Conservation (phyloP, 2,113 vertebrate genomes). For the Xiphophorus hellerii region DNA sequence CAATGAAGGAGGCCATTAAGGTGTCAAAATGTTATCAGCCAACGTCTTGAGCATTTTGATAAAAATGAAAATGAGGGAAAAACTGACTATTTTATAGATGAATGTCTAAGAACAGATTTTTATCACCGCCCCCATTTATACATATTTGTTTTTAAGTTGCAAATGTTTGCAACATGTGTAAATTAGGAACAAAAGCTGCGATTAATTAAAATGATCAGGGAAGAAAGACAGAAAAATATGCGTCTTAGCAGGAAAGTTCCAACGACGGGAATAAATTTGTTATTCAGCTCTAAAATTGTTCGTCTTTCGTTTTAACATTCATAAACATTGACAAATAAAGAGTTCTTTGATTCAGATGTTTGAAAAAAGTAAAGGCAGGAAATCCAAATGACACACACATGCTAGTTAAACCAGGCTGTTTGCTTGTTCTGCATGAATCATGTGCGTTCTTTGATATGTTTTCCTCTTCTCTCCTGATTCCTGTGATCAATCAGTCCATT, state of each 20-base stretch:
- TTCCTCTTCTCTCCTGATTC: not conserved
- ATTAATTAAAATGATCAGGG: not conserved
- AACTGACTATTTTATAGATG: not conserved
- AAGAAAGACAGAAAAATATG: not conserved
- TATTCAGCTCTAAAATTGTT: not conserved
- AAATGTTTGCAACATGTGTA: not conserved
- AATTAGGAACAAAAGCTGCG: not conserved
- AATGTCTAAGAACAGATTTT: constrained; percentile 9
- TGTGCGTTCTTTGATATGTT: not conserved
- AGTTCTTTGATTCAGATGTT: not conserved
- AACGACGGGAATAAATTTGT: not conserved
- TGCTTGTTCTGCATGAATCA: constrained; percentile 19
- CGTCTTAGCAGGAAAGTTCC: not conserved
- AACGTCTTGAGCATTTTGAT: constrained; percentile 42
- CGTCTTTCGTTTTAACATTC: constrained; percentile 7
- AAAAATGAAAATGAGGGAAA: constrained; percentile 22
- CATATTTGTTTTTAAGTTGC: not conserved
- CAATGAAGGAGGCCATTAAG: constrained; percentile 25
- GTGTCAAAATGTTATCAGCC: constrained; percentile 43
- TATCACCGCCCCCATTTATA: constrained; percentile 32
- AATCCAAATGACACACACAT: constrained; percentile 6
- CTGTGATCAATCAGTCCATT: not conserved
- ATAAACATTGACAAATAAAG: not conserved
- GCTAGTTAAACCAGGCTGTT: not conserved
- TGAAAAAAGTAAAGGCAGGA: not conserved